Conservation (phyloP, 1,140 invertebrate species). For the Drosophila neocordata region DNA sequence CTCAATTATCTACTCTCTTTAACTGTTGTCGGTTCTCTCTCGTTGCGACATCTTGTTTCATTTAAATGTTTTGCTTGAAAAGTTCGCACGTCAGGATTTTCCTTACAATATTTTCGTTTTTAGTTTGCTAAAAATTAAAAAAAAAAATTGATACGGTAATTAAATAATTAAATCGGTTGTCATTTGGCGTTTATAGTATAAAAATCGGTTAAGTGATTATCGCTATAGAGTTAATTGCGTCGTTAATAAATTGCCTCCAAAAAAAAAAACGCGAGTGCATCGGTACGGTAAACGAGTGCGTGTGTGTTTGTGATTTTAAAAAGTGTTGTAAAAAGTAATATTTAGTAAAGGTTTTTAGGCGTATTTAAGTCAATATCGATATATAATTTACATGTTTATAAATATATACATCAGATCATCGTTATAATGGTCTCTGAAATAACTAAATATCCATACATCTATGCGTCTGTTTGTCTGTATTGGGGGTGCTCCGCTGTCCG, state of each 20-base stretch:
- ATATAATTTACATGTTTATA: not conserved
- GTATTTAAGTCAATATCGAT: not conserved
- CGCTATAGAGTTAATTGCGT: not conserved
- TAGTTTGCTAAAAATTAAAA: not conserved
- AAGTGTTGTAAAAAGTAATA: not conserved
- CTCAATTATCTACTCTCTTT: not conserved
- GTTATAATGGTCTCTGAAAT: too few species aligned
- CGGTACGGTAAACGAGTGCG: not conserved
- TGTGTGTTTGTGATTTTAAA: not conserved
- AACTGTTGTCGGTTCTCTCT: not conserved
- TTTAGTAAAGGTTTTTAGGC: not conserved
- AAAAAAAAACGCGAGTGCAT: not conserved
- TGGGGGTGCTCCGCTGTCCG: not conserved
- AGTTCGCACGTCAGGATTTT: not conserved
- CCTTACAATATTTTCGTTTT: not conserved
- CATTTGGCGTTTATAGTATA: not conserved
- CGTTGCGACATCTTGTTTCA: not conserved
- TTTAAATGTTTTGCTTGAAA: not conserved
- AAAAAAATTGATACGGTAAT: not conserved
- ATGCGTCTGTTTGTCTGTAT: not conserved
- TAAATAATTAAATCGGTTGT: not conserved
- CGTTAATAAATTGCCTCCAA: too few species aligned
- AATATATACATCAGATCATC: not conserved
- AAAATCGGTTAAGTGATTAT: not conserved
- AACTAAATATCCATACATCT: too few species aligned